Percentiles rank a stretch among this genome's conserved stretches.
Conservation (phyloP, 2,797 vertebrate genomes). For the Hephaestus fuliginosus region DNA sequence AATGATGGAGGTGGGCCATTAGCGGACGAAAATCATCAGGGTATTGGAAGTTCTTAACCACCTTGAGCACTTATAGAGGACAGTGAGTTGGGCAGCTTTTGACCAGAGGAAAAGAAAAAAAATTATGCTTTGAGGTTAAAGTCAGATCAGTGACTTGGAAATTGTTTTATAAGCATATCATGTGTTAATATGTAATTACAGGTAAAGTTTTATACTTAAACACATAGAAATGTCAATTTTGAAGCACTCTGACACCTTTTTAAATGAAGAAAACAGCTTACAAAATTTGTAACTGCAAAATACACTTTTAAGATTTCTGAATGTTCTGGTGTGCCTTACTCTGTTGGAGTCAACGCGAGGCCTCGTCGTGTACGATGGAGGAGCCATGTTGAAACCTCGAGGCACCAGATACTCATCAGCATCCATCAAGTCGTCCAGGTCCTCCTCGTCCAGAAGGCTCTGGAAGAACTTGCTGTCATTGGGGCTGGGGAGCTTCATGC, state of each 20-base stretch:
- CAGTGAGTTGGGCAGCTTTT: not conserved
- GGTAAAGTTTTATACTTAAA: not conserved
- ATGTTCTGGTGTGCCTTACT: constrained; percentile 75
- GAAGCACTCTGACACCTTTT: not conserved
- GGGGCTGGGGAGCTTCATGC: constrained; percentile 97
- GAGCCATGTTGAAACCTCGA: constrained; percentile 90
- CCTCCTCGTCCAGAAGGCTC: constrained; percentile 96
- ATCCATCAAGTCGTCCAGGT: constrained; percentile 96
- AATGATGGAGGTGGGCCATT: constrained; percentile 70
- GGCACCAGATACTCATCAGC: constrained; percentile 97
- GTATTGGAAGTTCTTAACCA: constrained; percentile 61
- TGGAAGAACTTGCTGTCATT: constrained; percentile 99
- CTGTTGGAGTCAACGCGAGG: constrained; percentile 93
- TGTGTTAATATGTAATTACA: not conserved
- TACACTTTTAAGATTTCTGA: not conserved
- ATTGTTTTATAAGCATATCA: not conserved
- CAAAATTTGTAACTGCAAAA: not conserved
- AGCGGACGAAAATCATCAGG: constrained; percentile 57
- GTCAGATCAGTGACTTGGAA: not conserved
- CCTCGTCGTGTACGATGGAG: constrained; percentile 88
- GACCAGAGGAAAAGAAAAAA: not conserved
- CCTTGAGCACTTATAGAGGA: constrained; percentile 65
- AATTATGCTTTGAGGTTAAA: constrained; percentile 7
- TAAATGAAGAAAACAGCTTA: not conserved
- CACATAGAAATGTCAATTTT: not conserved